A percentile compares a stretch with the other conserved stretches of the same genome.
Evolutionary conservation across 2,797 vertebrate genomes (phyloP).

Genomic region (Diplodus sargus): DNA sequence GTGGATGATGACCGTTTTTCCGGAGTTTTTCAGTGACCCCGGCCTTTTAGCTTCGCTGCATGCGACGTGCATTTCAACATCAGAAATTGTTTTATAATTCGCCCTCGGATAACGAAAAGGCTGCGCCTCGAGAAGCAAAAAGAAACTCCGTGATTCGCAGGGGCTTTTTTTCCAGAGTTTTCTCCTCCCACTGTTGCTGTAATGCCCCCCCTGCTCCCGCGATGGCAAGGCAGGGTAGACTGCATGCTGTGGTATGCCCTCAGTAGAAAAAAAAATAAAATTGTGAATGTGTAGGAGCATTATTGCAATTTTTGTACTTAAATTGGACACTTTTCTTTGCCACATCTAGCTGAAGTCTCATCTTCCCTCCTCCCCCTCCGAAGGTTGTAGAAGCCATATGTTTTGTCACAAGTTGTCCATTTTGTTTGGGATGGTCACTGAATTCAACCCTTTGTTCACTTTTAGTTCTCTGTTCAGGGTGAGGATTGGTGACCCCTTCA

Average conservation of each 20-base stretch:
- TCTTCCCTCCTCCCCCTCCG: slow-evolving; percentile 3
- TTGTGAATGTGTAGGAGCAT: slow-evolving; percentile 83
- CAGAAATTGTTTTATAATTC: not conserved
- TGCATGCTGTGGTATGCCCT: slow-evolving; percentile 84
- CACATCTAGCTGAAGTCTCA: slow-evolving; percentile 70
- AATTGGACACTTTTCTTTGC: slow-evolving; percentile 71
- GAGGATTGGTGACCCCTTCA: slow-evolving; percentile 45
- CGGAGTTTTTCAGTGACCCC: not conserved
- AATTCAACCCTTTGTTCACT: slow-evolving; percentile 33
- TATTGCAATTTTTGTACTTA: slow-evolving; percentile 78
- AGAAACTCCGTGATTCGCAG: slow-evolving; percentile 7
- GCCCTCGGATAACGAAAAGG: slow-evolving; percentile 13
- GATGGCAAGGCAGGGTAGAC: slow-evolving; percentile 80
- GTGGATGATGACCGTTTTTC: not conserved
- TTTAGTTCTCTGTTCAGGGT: slow-evolving; percentile 44
- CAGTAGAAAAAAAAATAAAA: slow-evolving; percentile 77
- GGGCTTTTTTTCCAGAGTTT: slow-evolving; percentile 57
- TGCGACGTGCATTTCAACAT: slow-evolving; percentile 30
- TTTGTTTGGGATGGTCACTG: slow-evolving; percentile 26
- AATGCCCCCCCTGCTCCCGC: slow-evolving; percentile 70
- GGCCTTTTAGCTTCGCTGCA: slow-evolving; percentile 20
- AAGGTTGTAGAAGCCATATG: slow-evolving; percentile 71
- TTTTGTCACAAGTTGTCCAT: slow-evolving; percentile 33
- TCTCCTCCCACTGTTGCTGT: slow-evolving; percentile 81
- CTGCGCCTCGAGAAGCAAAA: not conserved